Evolutionary conservation across 2,888 invertebrate species (phyloP).

Genomic region (Campopleginae sp.): DNA sequence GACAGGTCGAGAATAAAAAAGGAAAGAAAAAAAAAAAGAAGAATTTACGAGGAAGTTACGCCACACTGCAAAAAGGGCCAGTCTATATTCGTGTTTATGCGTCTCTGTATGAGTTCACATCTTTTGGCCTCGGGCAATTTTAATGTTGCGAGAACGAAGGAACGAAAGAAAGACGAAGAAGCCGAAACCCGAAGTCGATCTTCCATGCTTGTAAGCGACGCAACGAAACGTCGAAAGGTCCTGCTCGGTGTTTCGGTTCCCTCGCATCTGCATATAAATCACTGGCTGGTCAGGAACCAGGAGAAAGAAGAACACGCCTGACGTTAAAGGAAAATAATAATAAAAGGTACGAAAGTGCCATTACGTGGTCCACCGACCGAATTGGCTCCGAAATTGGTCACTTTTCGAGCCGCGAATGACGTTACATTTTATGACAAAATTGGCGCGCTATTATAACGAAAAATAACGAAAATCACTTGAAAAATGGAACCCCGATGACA

Average conservation of each 20-base stretch:
- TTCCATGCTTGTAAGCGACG: slow-evolving; percentile 31
- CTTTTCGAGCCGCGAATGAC: not conserved
- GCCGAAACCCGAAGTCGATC: slow-evolving; percentile 48
- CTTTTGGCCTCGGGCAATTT: slow-evolving; percentile 73
- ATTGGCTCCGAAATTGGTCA: not conserved
- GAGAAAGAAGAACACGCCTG: slow-evolving; percentile 32
- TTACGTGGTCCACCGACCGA: slow-evolving; percentile 13
- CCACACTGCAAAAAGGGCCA: slow-evolving; percentile 70
- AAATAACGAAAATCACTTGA: not conserved
- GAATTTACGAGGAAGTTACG: slow-evolving; percentile 69
- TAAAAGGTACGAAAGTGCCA: slow-evolving; percentile 16
- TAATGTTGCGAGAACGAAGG: slow-evolving; percentile 73
- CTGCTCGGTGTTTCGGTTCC: slow-evolving; percentile 66
- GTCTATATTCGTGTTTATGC: slow-evolving; percentile 32
- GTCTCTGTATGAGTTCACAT: slow-evolving; percentile 21
- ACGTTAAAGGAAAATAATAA: slow-evolving; percentile 14
- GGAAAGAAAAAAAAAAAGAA: not conserved
- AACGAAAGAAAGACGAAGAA: slow-evolving; percentile 61
- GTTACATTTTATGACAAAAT: not conserved
- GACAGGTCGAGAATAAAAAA: slow-evolving; percentile 9
- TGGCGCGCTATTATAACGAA: not conserved
- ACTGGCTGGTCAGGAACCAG: slow-evolving; percentile 75
- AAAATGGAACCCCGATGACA: not conserved
- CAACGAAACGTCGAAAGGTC: slow-evolving; percentile 43
- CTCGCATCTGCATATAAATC: slow-evolving; percentile 82